Conservation (phyloP, 30 jellyfish, hydroid and myxozoan species). For the Aurelia sp. region DNA sequence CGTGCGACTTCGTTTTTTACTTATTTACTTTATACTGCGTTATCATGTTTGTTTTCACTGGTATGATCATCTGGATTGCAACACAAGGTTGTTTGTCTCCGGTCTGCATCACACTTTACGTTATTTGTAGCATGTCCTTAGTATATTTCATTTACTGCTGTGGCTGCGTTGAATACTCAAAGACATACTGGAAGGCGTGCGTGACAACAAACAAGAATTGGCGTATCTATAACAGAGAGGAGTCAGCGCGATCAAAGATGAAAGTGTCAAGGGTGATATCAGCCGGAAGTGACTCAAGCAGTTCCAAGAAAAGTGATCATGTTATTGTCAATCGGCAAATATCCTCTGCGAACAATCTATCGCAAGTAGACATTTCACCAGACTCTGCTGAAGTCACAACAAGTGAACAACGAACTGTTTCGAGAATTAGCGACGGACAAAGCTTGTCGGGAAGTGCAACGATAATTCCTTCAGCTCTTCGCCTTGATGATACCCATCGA, state of each 20-base stretch:
- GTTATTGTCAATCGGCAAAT: conserved; percentile 6
- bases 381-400: background rate
- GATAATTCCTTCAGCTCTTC: background rate
- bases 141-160: conserved; percentile 88
- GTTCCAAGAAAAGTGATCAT: conserved; percentile 1
- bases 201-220: conserved; percentile 78
- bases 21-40: conserved; percentile 75
- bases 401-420: background rate
- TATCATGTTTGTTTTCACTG: conserved; percentile 80
- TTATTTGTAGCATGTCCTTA: conserved; percentile 83
- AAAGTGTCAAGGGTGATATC: conserved; percentile 33
- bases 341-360: background rate
- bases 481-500: conserved; percentile 15
- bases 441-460: conserved; percentile 54
- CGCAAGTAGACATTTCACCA: background rate
- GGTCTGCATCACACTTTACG: conserved; percentile 86
- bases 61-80: conserved; percentile 90
- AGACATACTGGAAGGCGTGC: conserved; percentile 84
- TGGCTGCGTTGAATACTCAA: conserved; percentile 88
- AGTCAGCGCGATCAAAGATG: conserved; percentile 37
- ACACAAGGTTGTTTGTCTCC: conserved; percentile 90
- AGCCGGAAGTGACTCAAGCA: conserved; percentile 22
- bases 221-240: conserved; percentile 73
- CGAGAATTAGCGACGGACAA: background rate
- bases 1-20: conserved; percentile 79